Percentiles rank a stretch among this genome's conserved stretches.
These are phyloP conservation scores for Motacilla alba DNA, from an alignment of 2,113 vertebrate species.

Conservation along the genomic window DNA sequence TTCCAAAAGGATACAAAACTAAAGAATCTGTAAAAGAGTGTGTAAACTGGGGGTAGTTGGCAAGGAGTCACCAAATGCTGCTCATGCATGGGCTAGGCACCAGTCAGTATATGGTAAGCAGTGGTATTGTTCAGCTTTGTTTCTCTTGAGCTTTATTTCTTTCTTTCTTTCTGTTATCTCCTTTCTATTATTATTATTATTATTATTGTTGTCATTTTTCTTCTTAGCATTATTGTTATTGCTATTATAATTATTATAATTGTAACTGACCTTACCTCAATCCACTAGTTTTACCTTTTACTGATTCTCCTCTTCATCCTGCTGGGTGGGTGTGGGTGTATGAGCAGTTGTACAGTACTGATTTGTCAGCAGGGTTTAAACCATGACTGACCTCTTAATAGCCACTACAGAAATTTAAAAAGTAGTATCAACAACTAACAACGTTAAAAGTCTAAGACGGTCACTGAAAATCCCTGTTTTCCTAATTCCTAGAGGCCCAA, in stretches of 20 bases:
- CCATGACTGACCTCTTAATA: background rate
- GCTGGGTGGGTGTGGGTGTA: no score
- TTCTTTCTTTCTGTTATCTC: background rate
- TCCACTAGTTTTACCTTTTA: background rate
- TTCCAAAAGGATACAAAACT: background rate
- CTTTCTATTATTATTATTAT: background rate
- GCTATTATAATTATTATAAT: background rate
- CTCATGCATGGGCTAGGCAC: background rate
- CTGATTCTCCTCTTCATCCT: background rate
- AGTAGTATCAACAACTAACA: background rate
- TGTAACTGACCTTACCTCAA: background rate
- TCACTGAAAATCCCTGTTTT: background rate
- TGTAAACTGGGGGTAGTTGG: background rate
- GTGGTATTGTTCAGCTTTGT: background rate
- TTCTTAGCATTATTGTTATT: background rate
- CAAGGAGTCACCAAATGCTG: background rate
- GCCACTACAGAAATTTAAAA: background rate
- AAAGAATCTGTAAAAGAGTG: background rate
- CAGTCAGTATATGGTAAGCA: background rate
- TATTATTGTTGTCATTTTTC: fast-evolving
- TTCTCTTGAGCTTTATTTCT: background rate
- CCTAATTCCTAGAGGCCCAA: background rate
- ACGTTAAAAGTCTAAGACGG: background rate
- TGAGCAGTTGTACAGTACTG: background rate
- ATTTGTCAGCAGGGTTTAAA: background rate